Evolutionary conservation across 2,113 vertebrate genomes (phyloP).

Genomic region (Hyperopisus bebe): DNA sequence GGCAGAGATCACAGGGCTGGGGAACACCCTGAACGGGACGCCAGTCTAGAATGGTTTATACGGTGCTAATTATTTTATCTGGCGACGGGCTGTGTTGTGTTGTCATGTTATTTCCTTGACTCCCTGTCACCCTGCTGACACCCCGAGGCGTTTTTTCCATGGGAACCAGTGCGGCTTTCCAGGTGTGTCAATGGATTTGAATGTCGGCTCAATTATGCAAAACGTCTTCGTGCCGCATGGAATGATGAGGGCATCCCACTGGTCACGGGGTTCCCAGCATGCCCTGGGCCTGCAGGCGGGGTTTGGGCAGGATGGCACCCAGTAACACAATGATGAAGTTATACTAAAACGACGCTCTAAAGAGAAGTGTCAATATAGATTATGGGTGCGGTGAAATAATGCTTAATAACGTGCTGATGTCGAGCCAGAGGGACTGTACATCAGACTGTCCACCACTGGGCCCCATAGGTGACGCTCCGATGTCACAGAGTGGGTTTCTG

Average conservation of each 20-base stretch:
- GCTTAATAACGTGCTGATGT: neutral
- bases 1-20: neutral
- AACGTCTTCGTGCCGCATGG: neutral
- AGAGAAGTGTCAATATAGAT: neutral
- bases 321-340: neutral
- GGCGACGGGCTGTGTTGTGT: neutral
- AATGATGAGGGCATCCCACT: neutral
- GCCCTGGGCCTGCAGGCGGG: neutral
- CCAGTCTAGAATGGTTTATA: neutral
- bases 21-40: neutral
- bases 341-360: neutral
- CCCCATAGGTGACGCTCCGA: neutral
- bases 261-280: neutral
- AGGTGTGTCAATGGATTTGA: neutral
- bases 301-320: neutral
- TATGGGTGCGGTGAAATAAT: no score
- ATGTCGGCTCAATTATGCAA: neutral
- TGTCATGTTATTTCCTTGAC: neutral
- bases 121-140: neutral
- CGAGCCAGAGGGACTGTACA: neutral
- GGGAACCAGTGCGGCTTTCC: neutral
- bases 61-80: neutral
- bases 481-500: neutral
- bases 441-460: neutral
- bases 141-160: neutral